Evolutionary conservation across 1,140 invertebrate species (phyloP).

Genomic region (Vanessa atalanta): DNA sequence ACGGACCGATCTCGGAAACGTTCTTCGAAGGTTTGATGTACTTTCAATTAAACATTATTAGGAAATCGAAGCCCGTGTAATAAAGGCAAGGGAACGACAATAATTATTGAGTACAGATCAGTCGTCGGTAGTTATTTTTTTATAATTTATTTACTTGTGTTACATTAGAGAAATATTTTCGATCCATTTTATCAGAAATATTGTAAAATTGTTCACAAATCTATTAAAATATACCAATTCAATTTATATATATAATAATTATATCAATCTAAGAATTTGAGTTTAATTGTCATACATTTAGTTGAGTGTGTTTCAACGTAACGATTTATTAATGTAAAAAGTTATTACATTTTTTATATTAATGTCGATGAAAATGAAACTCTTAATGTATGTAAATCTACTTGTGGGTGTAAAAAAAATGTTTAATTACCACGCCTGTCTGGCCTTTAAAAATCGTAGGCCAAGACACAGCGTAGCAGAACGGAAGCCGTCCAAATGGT

Average conservation of each 20-base stretch:
- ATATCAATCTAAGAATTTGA: too few relatives aligned
- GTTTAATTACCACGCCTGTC: slow-evolving; percentile 39
- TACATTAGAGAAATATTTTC: too few relatives aligned
- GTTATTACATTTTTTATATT: slow-evolving; percentile 9
- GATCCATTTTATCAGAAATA: too few relatives aligned
- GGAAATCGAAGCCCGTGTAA: slow-evolving; percentile 33
- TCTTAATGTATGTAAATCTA: slow-evolving; percentile 25
- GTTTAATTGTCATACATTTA: background rate
- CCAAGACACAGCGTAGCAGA: slow-evolving; percentile 42
- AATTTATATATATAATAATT: too few relatives aligned
- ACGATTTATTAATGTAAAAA: background rate
- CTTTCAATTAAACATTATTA: slow-evolving; percentile 63
- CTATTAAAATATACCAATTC: too few relatives aligned
- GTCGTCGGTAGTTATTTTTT: background rate
- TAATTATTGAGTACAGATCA: background rate
- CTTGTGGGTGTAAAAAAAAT: slow-evolving; percentile 22
- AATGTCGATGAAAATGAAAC: slow-evolving; percentile 9
- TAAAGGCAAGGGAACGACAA: slow-evolving; percentile 11
- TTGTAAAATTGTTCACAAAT: too few relatives aligned
- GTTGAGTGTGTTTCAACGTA: background rate
- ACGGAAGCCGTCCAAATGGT: slow-evolving; percentile 77
- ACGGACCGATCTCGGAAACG: slow-evolving; percentile 51
- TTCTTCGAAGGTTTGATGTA: slow-evolving; percentile 58
- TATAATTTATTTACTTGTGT: too few relatives aligned
- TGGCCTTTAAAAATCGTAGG: slow-evolving; percentile 66